Evolutionary conservation across 2,113 vertebrate species (phyloP).

Genomic region (Cyprinodon brontotheroides): DNA sequence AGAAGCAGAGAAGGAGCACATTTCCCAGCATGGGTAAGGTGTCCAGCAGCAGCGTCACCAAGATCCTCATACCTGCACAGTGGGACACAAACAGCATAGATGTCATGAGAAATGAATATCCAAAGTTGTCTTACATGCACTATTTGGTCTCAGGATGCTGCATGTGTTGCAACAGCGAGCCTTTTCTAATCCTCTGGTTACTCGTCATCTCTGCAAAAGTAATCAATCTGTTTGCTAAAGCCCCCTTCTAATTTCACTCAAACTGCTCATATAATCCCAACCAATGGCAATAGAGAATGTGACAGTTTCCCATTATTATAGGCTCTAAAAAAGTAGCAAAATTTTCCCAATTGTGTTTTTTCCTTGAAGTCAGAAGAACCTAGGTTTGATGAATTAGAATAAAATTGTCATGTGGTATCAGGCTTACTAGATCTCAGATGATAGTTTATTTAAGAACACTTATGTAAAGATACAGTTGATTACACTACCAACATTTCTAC

Average conservation of each 20-base stretch:
- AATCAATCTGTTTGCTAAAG: constrained; percentile 16
- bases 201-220: constrained; percentile 12
- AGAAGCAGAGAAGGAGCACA: constrained; percentile 92
- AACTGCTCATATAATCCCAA: constrained; percentile 24
- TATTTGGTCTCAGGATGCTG: background rate
- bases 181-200: constrained; percentile 7
- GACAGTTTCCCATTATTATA: constrained; percentile 57
- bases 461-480: too few species aligned
- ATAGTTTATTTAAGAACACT: too few species aligned
- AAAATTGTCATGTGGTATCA: too few species aligned
- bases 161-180: background rate
- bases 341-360: too few species aligned
- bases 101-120: background rate
- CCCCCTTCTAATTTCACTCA: constrained; percentile 1
- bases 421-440: too few species aligned
- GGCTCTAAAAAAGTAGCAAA: background rate
- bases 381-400: too few species aligned
- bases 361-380: too few species aligned
- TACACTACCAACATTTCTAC: too few species aligned
- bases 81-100: constrained; percentile 11
- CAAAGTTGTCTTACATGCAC: background rate
- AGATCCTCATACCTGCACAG: constrained; percentile 88
- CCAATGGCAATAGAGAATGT: constrained; percentile 39
- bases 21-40: constrained; percentile 93
- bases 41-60: constrained; percentile 93